Conservation (phyloP, 2,888 invertebrate genomes). For the Pachliopta kotzebuea region DNA sequence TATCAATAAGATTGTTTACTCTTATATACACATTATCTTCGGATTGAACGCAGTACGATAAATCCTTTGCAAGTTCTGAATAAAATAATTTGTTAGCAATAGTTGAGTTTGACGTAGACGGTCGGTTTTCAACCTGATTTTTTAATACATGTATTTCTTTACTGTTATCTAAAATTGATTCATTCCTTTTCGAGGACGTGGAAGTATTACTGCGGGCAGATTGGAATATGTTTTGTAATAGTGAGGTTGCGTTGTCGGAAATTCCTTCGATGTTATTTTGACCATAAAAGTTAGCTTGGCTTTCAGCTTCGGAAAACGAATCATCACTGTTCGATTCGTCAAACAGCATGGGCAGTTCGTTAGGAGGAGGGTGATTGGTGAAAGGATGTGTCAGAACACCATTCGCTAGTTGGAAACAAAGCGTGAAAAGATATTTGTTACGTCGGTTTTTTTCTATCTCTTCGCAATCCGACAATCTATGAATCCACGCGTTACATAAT, state of each 20-base stretch:
- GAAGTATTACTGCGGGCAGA: slow-evolving; percentile 36
- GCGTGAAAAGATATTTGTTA: slow-evolving; percentile 61
- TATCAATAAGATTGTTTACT: slow-evolving; percentile 58
- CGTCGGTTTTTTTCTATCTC: slow-evolving; percentile 55
- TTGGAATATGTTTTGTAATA: slow-evolving; percentile 37
- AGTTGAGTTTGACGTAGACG: slow-evolving; percentile 13
- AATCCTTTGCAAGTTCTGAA: slow-evolving; percentile 33
- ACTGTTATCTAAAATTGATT: slow-evolving; percentile 17
- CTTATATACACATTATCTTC: slow-evolving; percentile 49
- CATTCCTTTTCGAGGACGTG: slow-evolving; percentile 10
- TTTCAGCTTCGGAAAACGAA: slow-evolving; percentile 55
- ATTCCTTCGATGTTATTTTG: slow-evolving; percentile 43
- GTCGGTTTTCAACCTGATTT: background rate
- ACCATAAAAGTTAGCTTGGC: slow-evolving; percentile 47
- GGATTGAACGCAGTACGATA: slow-evolving; percentile 28
- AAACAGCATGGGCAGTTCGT: slow-evolving; percentile 42
- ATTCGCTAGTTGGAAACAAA: slow-evolving; percentile 65
- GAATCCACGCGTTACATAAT: slow-evolving; percentile 67
- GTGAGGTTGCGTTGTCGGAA: slow-evolving; percentile 41
- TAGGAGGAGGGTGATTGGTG: slow-evolving; percentile 46
- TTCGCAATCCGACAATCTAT: slow-evolving; percentile 52
- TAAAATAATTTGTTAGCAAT: slow-evolving; percentile 13
- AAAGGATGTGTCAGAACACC: slow-evolving; percentile 62
- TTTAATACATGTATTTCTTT: slow-evolving; percentile 14
- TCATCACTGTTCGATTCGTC: slow-evolving; percentile 50